Evolutionary conservation across 2,797 vertebrate genomes (phyloP).

Genomic region (Hipposideros larvatus): DNA sequence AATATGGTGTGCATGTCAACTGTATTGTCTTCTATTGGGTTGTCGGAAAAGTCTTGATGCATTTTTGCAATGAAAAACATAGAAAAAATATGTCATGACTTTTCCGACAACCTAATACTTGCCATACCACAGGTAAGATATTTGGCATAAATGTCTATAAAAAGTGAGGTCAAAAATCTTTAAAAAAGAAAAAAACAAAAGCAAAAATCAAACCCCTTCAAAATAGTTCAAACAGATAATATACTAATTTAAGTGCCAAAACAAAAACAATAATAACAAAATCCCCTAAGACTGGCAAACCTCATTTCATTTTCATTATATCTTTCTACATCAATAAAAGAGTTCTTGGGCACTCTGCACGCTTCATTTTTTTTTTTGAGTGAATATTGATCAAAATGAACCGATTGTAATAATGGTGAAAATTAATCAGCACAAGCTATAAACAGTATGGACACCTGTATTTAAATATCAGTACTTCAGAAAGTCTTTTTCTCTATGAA

Average conservation of each 20-base stretch:
- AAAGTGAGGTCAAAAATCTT: neutral
- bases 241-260: neutral
- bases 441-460: conserved; percentile 56
- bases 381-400: conserved; percentile 37
- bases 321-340: neutral
- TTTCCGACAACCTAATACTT: neutral
- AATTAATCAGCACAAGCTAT: conserved; percentile 32
- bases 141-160: conserved; percentile 25
- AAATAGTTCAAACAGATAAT: neutral
- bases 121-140: neutral
- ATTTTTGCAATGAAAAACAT: no score
- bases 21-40: neutral
- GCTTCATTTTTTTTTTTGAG: conserved; percentile 46
- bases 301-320: neutral
- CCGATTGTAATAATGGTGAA: neutral
- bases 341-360: neutral
- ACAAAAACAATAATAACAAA: conserved; percentile 10
- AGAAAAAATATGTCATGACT: no score
- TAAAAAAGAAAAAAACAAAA: neutral
- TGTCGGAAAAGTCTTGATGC: no score
- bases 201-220: neutral
- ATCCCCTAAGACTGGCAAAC: neutral
- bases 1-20: neutral
- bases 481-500: neutral
- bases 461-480: conserved; percentile 60